These are phyloP conservation scores for Bradypus variegatus DNA, from an alignment of 2,797 vertebrate species.

Conservation along the genomic window DNA sequence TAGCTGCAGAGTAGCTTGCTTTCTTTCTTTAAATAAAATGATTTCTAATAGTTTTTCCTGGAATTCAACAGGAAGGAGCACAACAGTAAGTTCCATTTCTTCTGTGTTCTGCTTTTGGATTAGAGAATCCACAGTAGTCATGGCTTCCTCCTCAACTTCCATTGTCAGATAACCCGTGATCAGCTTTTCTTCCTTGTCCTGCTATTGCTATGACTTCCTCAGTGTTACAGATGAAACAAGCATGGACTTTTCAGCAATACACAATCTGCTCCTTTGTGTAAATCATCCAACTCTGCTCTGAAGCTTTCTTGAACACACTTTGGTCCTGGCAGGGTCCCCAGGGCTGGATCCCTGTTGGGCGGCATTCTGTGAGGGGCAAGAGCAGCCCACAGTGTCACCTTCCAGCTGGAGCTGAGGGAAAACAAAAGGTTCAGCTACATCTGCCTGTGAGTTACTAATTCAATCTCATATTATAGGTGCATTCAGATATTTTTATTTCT, in stretches of 20 bases:
- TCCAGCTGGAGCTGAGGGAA: no score
- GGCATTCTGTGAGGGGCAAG: no score
- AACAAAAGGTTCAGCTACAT: no score
- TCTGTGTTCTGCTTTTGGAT: not conserved
- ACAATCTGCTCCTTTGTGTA: not conserved
- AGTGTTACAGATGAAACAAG: not conserved
- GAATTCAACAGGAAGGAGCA: conserved; percentile 33
- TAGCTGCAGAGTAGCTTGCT: no score
- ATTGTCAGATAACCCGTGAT: not conserved
- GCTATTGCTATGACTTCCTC: not conserved
- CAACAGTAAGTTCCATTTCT: conserved; percentile 12
- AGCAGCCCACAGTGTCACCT: no score
- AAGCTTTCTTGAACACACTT: not conserved
- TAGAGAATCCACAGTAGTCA: not conserved
- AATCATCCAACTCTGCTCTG: not conserved
- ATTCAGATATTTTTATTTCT: not conserved
- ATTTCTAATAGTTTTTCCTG: not conserved
- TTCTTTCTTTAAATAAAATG: no score
- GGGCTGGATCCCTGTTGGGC: no score
- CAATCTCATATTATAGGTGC: not conserved
- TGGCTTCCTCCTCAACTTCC: not conserved
- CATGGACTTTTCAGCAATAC: not conserved
- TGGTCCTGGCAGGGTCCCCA: no score
- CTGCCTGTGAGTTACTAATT: not conserved
- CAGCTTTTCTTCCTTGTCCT: not conserved